A percentile compares a stretch with the other conserved stretches of the same genome.
phyloP scores from a whole-genome alignment of 2,113 vertebrate genomes.

The Patagioenas fasciata region DNA sequence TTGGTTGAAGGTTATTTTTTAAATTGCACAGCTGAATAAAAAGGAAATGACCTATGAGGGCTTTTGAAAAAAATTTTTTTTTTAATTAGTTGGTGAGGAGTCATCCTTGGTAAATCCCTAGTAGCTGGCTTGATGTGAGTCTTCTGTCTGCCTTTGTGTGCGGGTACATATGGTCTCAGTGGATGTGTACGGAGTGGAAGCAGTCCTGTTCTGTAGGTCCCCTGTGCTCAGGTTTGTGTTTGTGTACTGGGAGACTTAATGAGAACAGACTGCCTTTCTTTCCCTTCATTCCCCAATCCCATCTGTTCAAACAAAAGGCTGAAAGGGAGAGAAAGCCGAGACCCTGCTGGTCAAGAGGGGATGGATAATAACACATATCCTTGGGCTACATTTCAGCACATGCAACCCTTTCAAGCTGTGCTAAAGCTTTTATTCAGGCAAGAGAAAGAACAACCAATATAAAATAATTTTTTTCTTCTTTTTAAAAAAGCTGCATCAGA shows the following conservation, averaged over 20 bases:
- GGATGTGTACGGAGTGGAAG: conserved; percentile 67
- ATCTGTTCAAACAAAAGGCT: conserved; percentile 87
- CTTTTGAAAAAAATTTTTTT: background rate
- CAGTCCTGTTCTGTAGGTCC: conserved; percentile 69
- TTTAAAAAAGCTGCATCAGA: conserved; percentile 54
- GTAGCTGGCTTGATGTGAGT: conserved; percentile 1
- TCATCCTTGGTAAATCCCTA: conserved; percentile 52
- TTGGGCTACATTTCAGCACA: conserved; percentile 85
- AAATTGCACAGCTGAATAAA: conserved; percentile 4
- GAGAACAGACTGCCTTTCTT: conserved; percentile 84
- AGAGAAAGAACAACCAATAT: conserved; percentile 73
- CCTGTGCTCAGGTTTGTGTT: conserved; percentile 79
- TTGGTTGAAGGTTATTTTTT: conserved; percentile 13
- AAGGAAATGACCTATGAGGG: background rate
- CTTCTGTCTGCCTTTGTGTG: conserved; percentile 68
- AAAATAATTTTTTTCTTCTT: conserved; percentile 33
- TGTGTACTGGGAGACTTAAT: conserved; percentile 82
- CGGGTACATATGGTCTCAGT: conserved; percentile 58
- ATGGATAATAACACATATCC: conserved; percentile 84
- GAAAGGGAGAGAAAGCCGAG: conserved; percentile 80
- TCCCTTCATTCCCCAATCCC: conserved; percentile 76
- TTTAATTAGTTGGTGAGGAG: conserved; percentile 42
- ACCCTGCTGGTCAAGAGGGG: conserved; percentile 86
- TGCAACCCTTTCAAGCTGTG: conserved; percentile 78
- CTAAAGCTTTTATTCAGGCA: conserved; percentile 78